Percentiles rank a stretch among this genome's conserved stretches.
These are phyloP conservation scores for Cricetomys ansorgei DNA, from an alignment of 2,113 vertebrate species.

Conservation along the genomic window DNA sequence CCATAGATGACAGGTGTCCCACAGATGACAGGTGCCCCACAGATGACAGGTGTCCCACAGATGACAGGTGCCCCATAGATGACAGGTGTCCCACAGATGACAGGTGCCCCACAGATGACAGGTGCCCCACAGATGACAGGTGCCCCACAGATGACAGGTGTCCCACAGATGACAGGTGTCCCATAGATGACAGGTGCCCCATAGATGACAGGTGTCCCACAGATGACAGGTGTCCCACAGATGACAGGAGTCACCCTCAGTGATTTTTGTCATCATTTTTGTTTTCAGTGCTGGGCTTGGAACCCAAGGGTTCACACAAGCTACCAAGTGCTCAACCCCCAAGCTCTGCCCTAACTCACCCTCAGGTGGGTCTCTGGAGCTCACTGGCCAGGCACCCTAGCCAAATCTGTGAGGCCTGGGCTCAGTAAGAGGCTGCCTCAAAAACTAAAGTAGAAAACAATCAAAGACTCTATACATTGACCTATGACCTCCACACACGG, in stretches of 20 bases:
- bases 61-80: too few relatives aligned
- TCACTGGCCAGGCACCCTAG: background rate
- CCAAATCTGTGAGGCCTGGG: background rate
- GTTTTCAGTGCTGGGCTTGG: background rate
- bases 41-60: too few relatives aligned
- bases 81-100: too few relatives aligned
- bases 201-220: too few relatives aligned
- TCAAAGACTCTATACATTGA: background rate
- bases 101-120: too few relatives aligned
- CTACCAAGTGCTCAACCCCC: background rate
- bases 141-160: too few relatives aligned
- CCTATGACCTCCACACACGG: background rate
- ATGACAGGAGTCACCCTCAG: background rate
- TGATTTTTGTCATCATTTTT: background rate
- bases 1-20: too few relatives aligned
- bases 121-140: too few relatives aligned
- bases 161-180: too few relatives aligned
- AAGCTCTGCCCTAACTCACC: background rate
- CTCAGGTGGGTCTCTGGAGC: background rate
- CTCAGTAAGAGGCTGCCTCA: background rate
- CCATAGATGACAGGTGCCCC: too few relatives aligned
- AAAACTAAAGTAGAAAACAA: background rate
- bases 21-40: too few relatives aligned
- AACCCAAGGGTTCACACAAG: background rate
- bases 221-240: too few relatives aligned